Evolutionary conservation across 37 sponge, comb jelly and placozoan species (phyloP), one percentile per base, ranked within the genome.

Genomic region (Geodia barretti): DNA sequence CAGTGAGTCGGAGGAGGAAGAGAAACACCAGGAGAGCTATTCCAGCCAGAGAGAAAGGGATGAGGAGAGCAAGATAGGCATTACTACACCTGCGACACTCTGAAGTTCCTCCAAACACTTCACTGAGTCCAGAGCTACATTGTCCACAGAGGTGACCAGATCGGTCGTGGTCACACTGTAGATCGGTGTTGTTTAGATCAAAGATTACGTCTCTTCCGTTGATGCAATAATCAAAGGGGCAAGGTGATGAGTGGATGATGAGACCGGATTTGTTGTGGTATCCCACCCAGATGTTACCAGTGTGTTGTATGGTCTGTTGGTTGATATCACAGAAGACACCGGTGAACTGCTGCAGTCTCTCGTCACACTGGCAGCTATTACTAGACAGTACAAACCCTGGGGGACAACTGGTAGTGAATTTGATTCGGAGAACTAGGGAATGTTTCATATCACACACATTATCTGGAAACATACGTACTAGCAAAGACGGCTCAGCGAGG

Each of bases 151-250:
- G 68, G 25, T 40, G 39, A 37, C 79, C 79, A n/a, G 79, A 41
- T 4, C 69, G 61, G 43, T 79, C 63, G 29, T 36, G 32, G 14
- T 33, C 41, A 79, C 79, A 79, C 69, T 79, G 79, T 2, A 42
- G 5, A 36, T 79, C 69, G 23, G 68, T 19, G 24, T 64, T n/a
- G 4, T 11, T n/a, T 3, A 79, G 24, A 37, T 35, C 39, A 62
- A 77, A 34, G 23, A 40, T 26, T 39, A 41, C 23, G 4, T 20
- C 7, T 47, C 14, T 47, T 4, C 24, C 3, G 21, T 14, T 34
- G 3, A 30, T 41, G 69, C 79, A 79, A 26, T 79, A 79, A 66
- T 79, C 43, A 37, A 79, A 66, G 1, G 79, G 79, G 39, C 79
- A 79, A 38, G 4, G 21, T 36, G 4, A 11, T n/a, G 64, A 35